These are phyloP conservation scores for Sebastes vulpes DNA, from an alignment of 2,797 vertebrate species.

Conservation along the genomic window DNA sequence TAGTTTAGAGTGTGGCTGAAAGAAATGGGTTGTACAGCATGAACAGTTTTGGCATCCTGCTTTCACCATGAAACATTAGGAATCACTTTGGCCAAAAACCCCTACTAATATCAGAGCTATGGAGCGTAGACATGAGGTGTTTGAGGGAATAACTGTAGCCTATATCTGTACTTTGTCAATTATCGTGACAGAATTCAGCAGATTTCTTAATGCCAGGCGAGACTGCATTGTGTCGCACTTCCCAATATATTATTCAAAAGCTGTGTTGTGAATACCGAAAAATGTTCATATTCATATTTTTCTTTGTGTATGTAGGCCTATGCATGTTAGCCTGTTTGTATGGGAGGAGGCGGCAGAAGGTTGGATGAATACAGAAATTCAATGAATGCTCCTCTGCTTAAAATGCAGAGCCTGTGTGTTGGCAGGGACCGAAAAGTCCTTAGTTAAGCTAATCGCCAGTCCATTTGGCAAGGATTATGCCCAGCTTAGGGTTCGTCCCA, in stretches of 20 bases:
- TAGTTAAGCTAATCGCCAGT: slow-evolving; percentile 83
- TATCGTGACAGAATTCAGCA: slow-evolving; percentile 17
- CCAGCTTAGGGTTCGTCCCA: slow-evolving; percentile 70
- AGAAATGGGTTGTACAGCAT: slow-evolving; percentile 41
- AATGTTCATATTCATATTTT: slow-evolving; percentile 14
- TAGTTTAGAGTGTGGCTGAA: slow-evolving; percentile 31
- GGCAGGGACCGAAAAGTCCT: slow-evolving; percentile 76
- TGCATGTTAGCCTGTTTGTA: slow-evolving; percentile 38
- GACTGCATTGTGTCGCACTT: not conserved
- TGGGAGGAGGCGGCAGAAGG: slow-evolving; percentile 43
- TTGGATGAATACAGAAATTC: slow-evolving; percentile 74
- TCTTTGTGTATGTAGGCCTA: slow-evolving; percentile 12
- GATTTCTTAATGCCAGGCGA: slow-evolving; percentile 10
- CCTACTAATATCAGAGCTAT: slow-evolving; percentile 14
- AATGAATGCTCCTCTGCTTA: slow-evolving; percentile 72
- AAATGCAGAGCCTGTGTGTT: slow-evolving; percentile 79
- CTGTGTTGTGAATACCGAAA: not conserved
- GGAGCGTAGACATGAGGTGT: not conserved
- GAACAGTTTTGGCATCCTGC: slow-evolving; percentile 31
- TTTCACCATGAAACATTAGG: slow-evolving; percentile 30
- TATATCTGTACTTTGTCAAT: slow-evolving; percentile 4
- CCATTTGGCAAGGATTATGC: slow-evolving; percentile 84
- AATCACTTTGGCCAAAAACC: slow-evolving; percentile 22
- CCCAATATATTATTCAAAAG: slow-evolving; percentile 10
- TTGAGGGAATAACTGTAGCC: slow-evolving; percentile 2